A percentile compares a stretch with the other conserved stretches of the same genome.
Conservation (phyloP, 2,888 invertebrate genomes). For the Craniophora ligustri region DNA sequence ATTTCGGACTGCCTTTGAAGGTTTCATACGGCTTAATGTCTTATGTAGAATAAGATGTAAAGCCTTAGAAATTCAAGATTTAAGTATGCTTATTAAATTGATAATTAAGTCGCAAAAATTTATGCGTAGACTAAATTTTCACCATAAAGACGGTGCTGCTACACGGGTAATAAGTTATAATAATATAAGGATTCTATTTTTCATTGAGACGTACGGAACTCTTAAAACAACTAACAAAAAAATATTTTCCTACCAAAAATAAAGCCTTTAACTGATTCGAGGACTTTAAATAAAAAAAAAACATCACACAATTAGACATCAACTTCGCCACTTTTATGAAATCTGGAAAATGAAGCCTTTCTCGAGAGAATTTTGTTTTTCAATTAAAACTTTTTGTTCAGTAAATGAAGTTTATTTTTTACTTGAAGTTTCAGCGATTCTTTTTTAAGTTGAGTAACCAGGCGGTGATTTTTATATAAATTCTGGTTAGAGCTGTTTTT, state of each 20-base stretch:
- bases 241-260: not conserved
- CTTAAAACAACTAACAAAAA: not conserved
- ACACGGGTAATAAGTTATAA: no score
- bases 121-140: no score
- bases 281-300: constrained; percentile 18
- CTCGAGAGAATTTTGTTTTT: constrained; percentile 60
- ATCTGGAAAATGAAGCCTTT: constrained; percentile 52
- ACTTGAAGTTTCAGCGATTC: constrained; percentile 40
- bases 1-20: not conserved
- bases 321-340: constrained; percentile 38
- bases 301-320: constrained; percentile 40
- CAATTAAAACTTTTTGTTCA: constrained; percentile 71
- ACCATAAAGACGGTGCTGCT: no score
- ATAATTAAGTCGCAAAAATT: no score
- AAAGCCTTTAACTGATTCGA: not conserved
- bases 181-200: no score
- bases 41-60: no score
- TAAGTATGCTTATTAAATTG: no score
- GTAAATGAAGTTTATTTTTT: constrained; percentile 53
- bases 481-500: constrained; percentile 18
- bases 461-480: constrained; percentile 22
- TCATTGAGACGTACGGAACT: no score
- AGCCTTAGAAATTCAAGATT: no score
- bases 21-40: not conserved
- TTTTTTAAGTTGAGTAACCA: constrained; percentile 49